Conservation (phyloP, 2,888 invertebrate species). For the Cephus sareptanus region DNA sequence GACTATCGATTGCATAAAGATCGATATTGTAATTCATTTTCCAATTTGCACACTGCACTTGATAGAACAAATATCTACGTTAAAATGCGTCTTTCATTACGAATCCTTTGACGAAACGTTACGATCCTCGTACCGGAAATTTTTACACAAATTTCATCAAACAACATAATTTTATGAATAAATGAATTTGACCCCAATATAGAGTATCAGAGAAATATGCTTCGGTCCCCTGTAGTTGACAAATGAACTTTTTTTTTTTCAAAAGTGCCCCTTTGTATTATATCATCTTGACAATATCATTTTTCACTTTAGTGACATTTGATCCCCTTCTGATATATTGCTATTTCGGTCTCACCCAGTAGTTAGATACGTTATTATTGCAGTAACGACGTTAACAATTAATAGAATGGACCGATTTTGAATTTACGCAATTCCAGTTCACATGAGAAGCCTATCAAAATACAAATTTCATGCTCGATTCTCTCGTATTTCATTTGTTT, state of each 20-base stretch:
- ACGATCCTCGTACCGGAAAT: not conserved
- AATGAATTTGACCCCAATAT: not conserved
- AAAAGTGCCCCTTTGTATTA: not conserved
- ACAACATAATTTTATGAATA: not conserved
- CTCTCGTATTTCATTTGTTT: conserved; percentile 35
- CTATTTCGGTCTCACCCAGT: not conserved
- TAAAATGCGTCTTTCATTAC: not conserved
- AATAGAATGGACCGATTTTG: conserved; percentile 24
- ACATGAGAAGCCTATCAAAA: conserved; percentile 31
- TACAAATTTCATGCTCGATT: conserved; percentile 38
- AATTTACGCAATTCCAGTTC: conserved; percentile 27
- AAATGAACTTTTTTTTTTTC: not conserved
- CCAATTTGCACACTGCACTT: not conserved
- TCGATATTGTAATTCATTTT: not conserved
- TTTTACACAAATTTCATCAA: too few relatives aligned
- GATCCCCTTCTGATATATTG: not conserved
- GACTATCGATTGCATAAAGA: not conserved
- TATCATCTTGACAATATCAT: not conserved
- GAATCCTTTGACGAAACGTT: not conserved
- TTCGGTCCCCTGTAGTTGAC: not conserved
- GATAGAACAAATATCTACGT: not conserved
- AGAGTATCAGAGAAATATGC: not conserved
- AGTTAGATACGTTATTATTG: not conserved
- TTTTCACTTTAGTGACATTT: not conserved
- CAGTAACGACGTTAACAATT: not conserved